These are phyloP conservation scores for Drosophila sturtevanti DNA, from an alignment of 1,140 invertebrate species.

Conservation along the genomic window DNA sequence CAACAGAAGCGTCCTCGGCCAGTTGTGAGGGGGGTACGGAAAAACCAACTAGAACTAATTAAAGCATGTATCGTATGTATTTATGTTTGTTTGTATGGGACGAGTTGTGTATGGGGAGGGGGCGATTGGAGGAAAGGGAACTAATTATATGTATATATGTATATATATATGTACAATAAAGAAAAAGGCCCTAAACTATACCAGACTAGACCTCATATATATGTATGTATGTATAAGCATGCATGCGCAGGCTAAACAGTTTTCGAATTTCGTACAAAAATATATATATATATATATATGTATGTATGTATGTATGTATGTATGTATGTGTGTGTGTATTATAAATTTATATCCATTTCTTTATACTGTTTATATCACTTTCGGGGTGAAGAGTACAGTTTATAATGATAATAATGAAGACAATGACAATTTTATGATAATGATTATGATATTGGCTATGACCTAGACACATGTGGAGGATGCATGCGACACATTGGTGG, in stretches of 20 bases:
- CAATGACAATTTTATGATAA: neutral
- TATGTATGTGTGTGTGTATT: conserved; percentile 14
- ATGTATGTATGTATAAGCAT: neutral
- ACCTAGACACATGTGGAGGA: conserved; percentile 77
- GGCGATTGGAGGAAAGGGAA: neutral
- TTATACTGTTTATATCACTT: conserved; percentile 48
- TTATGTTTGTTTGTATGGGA: conserved; percentile 16
- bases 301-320: conserved; percentile 9
- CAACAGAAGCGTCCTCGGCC: conserved; percentile 72
- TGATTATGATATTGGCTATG: conserved; percentile 1
- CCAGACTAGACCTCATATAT: conserved; percentile 18
- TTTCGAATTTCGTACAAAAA: conserved; percentile 20
- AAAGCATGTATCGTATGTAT: conserved; percentile 71
- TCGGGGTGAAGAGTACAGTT: conserved; percentile 36
- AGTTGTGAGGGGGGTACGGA: conserved; percentile 20
- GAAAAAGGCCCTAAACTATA: conserved; percentile 13
- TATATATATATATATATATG: conserved; percentile 12
- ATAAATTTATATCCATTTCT: conserved; percentile 33
- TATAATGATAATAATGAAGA: conserved; percentile 2
- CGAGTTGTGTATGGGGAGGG: neutral
- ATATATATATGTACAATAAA: conserved; percentile 26
- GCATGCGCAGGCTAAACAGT: neutral
- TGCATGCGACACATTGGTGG: conserved; percentile 59
- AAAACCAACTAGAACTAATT: conserved; percentile 77
- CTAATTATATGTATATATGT: conserved; percentile 24